Base-by-base conservation (phyloP, 2,888 invertebrate species). In the Oligia fasciuncula region DNA sequence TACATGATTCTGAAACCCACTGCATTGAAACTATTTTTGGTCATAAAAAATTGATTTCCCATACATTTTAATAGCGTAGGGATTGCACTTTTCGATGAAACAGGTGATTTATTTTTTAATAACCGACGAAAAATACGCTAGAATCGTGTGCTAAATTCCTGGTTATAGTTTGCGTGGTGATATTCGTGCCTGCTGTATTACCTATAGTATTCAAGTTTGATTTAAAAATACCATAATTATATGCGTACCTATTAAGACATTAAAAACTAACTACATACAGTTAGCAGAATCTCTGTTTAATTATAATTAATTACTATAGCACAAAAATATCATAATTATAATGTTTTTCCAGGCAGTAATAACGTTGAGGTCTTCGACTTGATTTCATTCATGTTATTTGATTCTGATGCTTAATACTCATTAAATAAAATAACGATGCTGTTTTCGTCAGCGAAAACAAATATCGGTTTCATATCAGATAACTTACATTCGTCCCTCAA, bases 401-500 rank as follows among this genome's bases (percentile, higher is more conserved):
- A 29, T 49, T 14, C 8, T 29, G 40, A 40, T 57, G 40, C 17
- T 4, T 40, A 4, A 69, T 40, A 29, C 46, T 63, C 40, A 54
- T 54, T 46, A n/a, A 77, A 71, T 46, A 51, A 51, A 72, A 69
- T 60, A 69, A 60, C 57, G 43, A 63, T 40, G 51, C n/a, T 60
- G 65, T 60, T 71, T 63, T 35, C 43, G 35, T 63, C 76, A 43
- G 54, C 13, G 62, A 5, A 69, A 74, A 77, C 77, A 74, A 74
- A 77, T 82, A 73, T n/a, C 40, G 67, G 35, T 13, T 66, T 49
- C 70, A 71, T 75, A 67, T 65, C 66, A 69, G 65, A 73, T 79
- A 75, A 80, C 73, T 63, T 72, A 69, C 57, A 67, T 46, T 65
- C 40, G 43, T 79, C 60, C 76, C 75, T 43, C 83, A 81, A 78